Conservation (phyloP, 2,888 invertebrate genomes). For the Heliconius ismenius region DNA sequence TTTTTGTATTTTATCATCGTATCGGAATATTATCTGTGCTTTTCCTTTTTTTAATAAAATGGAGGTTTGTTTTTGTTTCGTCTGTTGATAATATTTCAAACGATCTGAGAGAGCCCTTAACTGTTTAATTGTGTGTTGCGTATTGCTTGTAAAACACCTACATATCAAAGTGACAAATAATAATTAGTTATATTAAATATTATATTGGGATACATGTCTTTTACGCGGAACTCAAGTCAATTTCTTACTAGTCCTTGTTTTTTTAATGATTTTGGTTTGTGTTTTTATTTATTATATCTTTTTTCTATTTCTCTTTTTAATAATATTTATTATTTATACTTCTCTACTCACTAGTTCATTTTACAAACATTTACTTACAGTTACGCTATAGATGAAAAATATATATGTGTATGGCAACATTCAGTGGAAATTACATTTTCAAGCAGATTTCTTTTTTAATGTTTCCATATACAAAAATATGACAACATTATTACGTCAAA, state of each 20-base stretch:
- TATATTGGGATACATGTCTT: constrained; percentile 38
- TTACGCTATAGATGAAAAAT: constrained; percentile 40
- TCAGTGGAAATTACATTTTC: constrained; percentile 10
- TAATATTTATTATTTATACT: constrained; percentile 32
- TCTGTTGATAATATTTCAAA: constrained; percentile 33
- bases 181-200: constrained; percentile 44
- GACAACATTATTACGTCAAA: neutral
- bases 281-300: constrained; percentile 1
- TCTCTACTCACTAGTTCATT: constrained; percentile 37
- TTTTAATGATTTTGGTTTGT: constrained; percentile 50
- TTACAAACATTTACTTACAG: constrained; percentile 40
- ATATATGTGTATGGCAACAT: neutral
- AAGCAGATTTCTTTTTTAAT: neutral
- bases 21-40: constrained; percentile 26
- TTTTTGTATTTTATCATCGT: constrained; percentile 50
- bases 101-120: constrained; percentile 25
- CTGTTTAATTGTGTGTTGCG: constrained; percentile 45
- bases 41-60: constrained; percentile 14
- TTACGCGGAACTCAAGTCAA: constrained; percentile 34
- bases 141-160: constrained; percentile 59
- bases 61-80: neutral
- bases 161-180: constrained; percentile 80
- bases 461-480: neutral
- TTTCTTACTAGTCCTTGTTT: constrained; percentile 28
- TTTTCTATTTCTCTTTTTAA: constrained; percentile 19